Base-by-base conservation (phyloP, 2,113 vertebrate species). In the Thermophis baileyi region DNA sequence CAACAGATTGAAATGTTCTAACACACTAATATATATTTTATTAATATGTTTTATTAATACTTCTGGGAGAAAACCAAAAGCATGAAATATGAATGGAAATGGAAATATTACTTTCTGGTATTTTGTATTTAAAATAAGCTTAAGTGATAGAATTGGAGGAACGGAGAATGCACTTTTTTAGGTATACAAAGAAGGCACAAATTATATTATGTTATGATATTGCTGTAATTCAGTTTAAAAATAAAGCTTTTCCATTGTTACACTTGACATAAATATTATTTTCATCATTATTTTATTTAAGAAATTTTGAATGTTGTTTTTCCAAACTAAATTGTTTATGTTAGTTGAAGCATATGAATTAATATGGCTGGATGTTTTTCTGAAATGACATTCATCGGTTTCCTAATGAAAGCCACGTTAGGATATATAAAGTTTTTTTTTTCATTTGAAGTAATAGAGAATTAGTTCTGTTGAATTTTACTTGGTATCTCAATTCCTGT, bases 1-100 rank as follows among this genome's bases (percentile, higher is more conserved):
- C 92, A 85, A 89, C 90, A 88, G 85, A 47, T 5, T 40, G 92
- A 91, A 93, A 54, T 91, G 27, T 92, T 94, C 91, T 97, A 95
- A 95, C 92, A 95, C 86, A 95, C 92, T 95, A 95, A 95, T 96
- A 90, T 95, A 60, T 87, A 20, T 91, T 93, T 93, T 81, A 74
- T 63, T 86, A 90, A 93, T 90, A 90, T 85, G 24, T 91, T 93
- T 93, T 54, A 74, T 63, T 86, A 90, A 93, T 90, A 90, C 18
- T 25, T 92, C 53, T 87, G 44, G 44, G 57, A 27, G 25, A 40
- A 49, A 35, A 50, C 14, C 47, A 50, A 25, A 55, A 25, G 18
- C 50, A 63, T 63, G 74, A 50, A 44, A 35, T 85, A 51, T 27
- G 81, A 85, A 63, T 90, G 57, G 12, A 91, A 86, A 57, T 63